Evolutionary conservation across 2,888 invertebrate genomes (phyloP), one percentile per base, ranked within the genome.

Genomic region (Ctenicera cuprea): DNA sequence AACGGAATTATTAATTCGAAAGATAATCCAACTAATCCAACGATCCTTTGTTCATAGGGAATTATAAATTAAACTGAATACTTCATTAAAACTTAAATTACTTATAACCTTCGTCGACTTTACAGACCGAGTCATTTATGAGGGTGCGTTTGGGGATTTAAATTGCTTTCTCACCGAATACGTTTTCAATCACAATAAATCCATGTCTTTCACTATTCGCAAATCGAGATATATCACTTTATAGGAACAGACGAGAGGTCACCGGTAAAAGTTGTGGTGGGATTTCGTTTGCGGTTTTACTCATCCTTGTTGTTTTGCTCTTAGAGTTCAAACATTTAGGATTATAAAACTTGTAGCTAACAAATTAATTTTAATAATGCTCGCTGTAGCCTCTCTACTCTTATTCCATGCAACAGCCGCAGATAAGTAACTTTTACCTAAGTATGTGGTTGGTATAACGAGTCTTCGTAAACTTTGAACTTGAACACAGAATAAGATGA

Each of bases 31-130:
- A 16, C 50, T 59, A 59, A 59, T 59, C 38, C 59, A 16, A 16
- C 12, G 14, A 16, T 37, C 65, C 50, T 41, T 65, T 37, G 16
- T 65, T 50, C 52, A 5, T 11, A 18, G 20, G 30, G 50, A 18
- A 33, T 65, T 65, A 65, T 52, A 52, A 65, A 65, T 52, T 59
- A 38, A 38, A 54, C 52, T 41, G 50, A 65, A 65, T 65, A 65
- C 65, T 65, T 65, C 52, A 52, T 65, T 65, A 50, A 65, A 65
- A 65, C 52, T 65, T 65, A 65, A 65, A 65, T 65, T 65, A 65
- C 65, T 65, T 65, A 65, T 52, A 65, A 54, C 65, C 65, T 50
- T 54, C 38, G 26, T 33, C 63, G 30, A 26, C 11, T 33, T 63
- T 43, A 30, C 38, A 14, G 8, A 22, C n/a, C 38, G 18, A 50